Conservation (phyloP, 2,113 vertebrate species). For the Ageneiosus marmoratus region DNA sequence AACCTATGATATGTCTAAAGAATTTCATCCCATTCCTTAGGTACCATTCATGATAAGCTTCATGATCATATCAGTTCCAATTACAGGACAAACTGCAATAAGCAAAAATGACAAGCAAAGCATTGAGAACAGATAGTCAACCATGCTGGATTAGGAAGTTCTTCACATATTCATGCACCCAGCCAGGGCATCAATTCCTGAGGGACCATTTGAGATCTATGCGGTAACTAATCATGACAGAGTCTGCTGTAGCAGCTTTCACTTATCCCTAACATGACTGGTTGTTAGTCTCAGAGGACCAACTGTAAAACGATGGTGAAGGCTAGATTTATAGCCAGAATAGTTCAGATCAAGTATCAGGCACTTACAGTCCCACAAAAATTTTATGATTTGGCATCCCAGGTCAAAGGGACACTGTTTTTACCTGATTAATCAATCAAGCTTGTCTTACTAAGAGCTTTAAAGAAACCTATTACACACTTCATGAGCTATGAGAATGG, state of each 20-base stretch:
- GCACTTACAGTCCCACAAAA: conserved; percentile 35
- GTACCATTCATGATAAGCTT: conserved; percentile 6
- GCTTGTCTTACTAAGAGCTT: conserved; percentile 25
- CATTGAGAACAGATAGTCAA: not conserved
- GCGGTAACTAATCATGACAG: conserved; percentile 29
- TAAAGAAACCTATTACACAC: conserved; percentile 35
- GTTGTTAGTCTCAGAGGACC: not conserved
- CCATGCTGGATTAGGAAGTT: conserved; percentile 11
- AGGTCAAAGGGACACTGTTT: conserved; percentile 18
- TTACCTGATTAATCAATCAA: conserved; percentile 1
- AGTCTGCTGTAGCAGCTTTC: conserved; percentile 1
- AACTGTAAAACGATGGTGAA: conserved; percentile 1
- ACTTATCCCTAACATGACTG: conserved; percentile 26
- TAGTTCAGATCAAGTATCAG: conserved; percentile 19
- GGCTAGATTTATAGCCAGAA: conserved; percentile 19
- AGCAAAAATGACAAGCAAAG: not conserved
- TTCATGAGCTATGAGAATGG: conserved; percentile 29
- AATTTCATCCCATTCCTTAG: conserved; percentile 11
- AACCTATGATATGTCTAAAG: conserved; percentile 10
- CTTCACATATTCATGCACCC: not conserved
- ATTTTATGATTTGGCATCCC: conserved; percentile 23
- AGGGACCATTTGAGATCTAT: conserved; percentile 17
- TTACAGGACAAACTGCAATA: conserved; percentile 27
- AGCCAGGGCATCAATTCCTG: conserved; percentile 12
- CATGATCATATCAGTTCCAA: conserved; percentile 12